phyloP scores from a whole-genome alignment of 2,888 invertebrate species.

The Drosophila meridiana region DNA sequence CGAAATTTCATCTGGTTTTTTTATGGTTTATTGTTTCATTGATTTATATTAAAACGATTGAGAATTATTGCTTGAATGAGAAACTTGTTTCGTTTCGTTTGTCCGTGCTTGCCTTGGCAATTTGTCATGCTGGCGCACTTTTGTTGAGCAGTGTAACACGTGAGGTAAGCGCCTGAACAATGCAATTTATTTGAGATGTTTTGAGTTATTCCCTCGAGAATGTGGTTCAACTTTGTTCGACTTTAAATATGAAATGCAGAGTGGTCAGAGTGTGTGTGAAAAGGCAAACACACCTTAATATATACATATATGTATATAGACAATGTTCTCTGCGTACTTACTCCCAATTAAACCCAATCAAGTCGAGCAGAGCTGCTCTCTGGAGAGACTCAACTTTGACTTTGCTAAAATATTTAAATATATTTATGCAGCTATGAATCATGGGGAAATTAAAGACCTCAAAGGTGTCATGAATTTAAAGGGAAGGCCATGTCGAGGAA shows the following conservation, averaged over 20 bases:
- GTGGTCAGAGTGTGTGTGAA: conserved; percentile 15
- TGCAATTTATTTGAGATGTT: conserved; percentile 36
- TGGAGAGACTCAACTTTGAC: conserved; percentile 34
- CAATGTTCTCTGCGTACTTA: conserved; percentile 53
- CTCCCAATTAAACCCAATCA: conserved; percentile 76
- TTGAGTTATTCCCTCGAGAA: conserved; percentile 24
- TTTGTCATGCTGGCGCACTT: not conserved
- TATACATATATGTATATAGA: conserved; percentile 2
- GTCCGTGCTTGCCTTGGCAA: not conserved
- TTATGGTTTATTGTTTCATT: conserved; percentile 5
- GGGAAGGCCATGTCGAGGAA: not conserved
- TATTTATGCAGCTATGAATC: conserved; percentile 3
- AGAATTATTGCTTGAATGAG: not conserved
- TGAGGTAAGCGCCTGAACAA: conserved; percentile 1
- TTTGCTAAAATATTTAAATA: conserved; percentile 12
- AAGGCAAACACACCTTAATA: conserved; percentile 4
- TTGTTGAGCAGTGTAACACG: conserved; percentile 23
- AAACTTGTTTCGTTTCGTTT: conserved; percentile 3
- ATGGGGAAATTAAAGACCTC: not conserved
- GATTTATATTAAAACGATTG: conserved; percentile 3
- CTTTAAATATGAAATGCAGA: conserved; percentile 14
- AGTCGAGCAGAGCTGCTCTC: conserved; percentile 28
- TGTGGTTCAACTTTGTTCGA: conserved; percentile 25
- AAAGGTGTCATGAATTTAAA: not conserved
- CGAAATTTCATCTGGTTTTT: conserved; percentile 3